A percentile compares a stretch with the other conserved stretches of the same genome.
Evolutionary conservation across 2,113 vertebrate genomes (phyloP).

Genomic region (Scopus umbretta): DNA sequence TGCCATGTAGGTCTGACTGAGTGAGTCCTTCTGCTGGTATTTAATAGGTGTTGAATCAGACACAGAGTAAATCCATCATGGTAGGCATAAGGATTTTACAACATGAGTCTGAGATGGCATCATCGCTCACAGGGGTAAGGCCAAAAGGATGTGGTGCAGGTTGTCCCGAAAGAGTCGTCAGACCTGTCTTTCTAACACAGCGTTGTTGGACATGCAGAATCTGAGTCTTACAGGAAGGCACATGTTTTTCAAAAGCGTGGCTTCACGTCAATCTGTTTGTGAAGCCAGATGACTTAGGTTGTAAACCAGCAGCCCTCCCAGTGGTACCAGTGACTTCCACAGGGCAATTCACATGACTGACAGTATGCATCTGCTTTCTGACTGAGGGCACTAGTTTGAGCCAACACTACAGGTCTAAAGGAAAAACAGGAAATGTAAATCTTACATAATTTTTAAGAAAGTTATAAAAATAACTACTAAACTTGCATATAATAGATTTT

Average conservation of each 20-base stretch:
- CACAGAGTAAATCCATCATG: neutral
- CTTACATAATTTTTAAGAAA: neutral
- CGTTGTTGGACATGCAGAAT: accelerated
- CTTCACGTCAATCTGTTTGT: neutral
- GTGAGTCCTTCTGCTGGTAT: neutral
- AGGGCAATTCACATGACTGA: neutral
- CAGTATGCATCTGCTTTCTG: neutral
- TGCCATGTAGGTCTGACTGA: neutral
- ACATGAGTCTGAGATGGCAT: neutral
- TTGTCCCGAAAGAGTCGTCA: neutral
- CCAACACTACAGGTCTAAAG: neutral
- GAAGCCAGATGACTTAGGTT: neutral
- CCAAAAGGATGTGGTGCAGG: neutral
- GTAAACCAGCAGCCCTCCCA: neutral
- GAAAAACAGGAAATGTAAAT: conserved; percentile 10
- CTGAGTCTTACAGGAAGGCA: neutral
- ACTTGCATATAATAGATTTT: neutral
- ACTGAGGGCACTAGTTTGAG: neutral
- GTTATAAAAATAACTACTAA: neutral
- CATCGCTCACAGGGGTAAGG: neutral
- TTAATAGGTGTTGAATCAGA: neutral
- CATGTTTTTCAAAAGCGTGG: neutral
- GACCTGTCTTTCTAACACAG: neutral
- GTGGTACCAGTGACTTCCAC: neutral
- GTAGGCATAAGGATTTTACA: neutral